Conservation (phyloP, 2,113 vertebrate genomes). For the Aplodontia rufa region DNA sequence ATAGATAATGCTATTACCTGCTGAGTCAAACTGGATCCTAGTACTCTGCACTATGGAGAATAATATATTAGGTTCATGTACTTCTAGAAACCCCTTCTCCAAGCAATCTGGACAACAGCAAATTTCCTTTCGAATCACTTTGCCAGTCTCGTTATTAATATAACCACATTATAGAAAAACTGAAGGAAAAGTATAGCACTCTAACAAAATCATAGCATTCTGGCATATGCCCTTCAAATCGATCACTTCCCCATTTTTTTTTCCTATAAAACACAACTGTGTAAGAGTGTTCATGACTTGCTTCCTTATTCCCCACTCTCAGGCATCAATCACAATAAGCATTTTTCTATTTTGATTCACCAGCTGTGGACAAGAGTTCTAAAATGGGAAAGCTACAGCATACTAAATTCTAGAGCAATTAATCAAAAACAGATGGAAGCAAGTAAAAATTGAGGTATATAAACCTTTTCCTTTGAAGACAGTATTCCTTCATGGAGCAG, state of each 20-base stretch:
- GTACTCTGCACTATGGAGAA: neutral
- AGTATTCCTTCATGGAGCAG: neutral
- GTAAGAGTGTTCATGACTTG: neutral
- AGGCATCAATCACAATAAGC: neutral
- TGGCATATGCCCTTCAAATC: neutral
- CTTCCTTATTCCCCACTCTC: neutral
- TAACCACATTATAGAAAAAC: neutral
- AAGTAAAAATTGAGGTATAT: neutral
- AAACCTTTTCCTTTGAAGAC: neutral
- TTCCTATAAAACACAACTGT: neutral
- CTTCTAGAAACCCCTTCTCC: neutral
- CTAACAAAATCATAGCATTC: conserved; percentile 19
- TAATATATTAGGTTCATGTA: neutral
- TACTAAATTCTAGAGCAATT: conserved; percentile 11
- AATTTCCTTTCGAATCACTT: conserved; percentile 20
- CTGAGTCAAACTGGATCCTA: neutral
- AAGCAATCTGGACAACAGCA: neutral
- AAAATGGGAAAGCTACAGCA: neutral
- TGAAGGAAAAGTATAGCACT: neutral
- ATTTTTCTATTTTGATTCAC: neutral
- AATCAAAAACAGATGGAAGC: conserved; percentile 2
- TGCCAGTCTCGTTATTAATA: neutral
- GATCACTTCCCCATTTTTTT: neutral
- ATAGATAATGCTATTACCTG: neutral
- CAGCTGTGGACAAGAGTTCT: neutral